phyloP scores from a whole-genome alignment of 2,113 vertebrate species.

The Pseudonaja textilis region DNA sequence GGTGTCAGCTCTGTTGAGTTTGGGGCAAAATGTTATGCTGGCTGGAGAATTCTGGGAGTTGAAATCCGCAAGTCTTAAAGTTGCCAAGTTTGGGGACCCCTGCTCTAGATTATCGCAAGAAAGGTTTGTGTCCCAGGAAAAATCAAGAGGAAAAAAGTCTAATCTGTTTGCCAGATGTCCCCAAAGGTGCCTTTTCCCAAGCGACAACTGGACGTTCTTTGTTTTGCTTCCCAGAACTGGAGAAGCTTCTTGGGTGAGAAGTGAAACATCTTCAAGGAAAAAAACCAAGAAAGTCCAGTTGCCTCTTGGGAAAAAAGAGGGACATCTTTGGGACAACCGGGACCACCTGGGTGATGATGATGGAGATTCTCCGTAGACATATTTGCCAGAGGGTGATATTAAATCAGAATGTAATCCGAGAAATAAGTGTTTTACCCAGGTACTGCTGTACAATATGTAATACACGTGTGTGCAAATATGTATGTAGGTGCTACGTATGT shows the following conservation, averaged over 20 bases:
- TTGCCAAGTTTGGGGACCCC: too few species aligned
- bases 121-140: background rate
- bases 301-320: background rate
- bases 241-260: background rate
- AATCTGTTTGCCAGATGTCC: background rate
- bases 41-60: too few species aligned
- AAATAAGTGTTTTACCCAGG: background rate
- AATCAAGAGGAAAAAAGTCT: background rate
- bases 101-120: background rate
- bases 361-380: background rate
- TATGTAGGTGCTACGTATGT: background rate
- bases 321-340: too few species aligned
- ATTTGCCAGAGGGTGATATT: background rate
- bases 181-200: background rate
- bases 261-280: background rate
- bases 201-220: background rate
- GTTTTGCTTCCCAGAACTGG: background rate
- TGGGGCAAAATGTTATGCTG: background rate
- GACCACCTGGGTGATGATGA: background rate
- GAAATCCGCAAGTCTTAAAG: too few species aligned
- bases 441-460: background rate
- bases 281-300: background rate
- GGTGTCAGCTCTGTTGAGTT: background rate
- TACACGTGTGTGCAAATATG: background rate
- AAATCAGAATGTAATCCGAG: background rate